Conservation (phyloP, 2,888 invertebrate species). For the Conus canariensis region DNA sequence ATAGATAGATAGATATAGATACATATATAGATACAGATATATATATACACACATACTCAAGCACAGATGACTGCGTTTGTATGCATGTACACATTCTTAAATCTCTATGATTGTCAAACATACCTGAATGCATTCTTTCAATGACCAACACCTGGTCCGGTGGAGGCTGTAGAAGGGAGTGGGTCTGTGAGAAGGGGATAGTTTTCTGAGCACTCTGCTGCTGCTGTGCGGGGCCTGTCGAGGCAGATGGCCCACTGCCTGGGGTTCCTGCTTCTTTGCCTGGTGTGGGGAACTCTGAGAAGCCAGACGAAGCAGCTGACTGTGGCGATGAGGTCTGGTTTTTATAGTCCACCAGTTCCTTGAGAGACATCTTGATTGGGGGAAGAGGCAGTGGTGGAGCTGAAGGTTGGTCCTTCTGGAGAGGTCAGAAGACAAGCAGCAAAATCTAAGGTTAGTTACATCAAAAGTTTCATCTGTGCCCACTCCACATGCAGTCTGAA, state of each 20-base stretch:
- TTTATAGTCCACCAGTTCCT: not conserved
- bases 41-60: too few species aligned
- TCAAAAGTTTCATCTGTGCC: too few species aligned
- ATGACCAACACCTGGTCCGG: constrained; percentile 88
- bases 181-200: constrained; percentile 78
- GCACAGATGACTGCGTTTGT: too few species aligned
- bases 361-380: constrained; percentile 28
- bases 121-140: constrained; percentile 91
- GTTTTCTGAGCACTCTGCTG: constrained; percentile 51
- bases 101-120: not conserved
- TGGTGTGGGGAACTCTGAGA: not conserved
- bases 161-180: constrained; percentile 88
- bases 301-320: not conserved
- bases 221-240: constrained; percentile 24
- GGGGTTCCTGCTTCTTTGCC: not conserved
- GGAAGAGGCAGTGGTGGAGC: constrained; percentile 38
- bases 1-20: too few species aligned
- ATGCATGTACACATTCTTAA: too few species aligned
- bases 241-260: not conserved
- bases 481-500: too few species aligned
- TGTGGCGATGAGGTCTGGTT: not conserved
- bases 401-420: constrained; percentile 19
- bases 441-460: too few species aligned
- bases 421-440: too few species aligned
- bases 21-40: too few species aligned